A percentile compares a stretch with the other conserved stretches of the same genome.
Conservation (phyloP, 2,797 vertebrate genomes). For the Myotis pilosus region DNA sequence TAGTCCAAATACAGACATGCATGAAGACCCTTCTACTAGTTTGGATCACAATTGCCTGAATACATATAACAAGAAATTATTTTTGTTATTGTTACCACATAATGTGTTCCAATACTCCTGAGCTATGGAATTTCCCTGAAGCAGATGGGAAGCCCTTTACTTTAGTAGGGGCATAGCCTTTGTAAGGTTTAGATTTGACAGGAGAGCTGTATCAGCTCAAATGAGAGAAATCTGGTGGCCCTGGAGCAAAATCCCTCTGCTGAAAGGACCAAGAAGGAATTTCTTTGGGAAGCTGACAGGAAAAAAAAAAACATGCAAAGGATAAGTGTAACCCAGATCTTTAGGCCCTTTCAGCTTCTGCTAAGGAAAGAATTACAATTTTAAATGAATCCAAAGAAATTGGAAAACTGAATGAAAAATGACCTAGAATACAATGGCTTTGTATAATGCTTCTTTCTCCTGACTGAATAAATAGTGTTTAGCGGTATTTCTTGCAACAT, state of each 20-base stretch:
- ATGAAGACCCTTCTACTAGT: not conserved
- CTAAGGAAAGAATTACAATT: conserved; percentile 21
- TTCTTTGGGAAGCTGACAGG: conserved; percentile 15
- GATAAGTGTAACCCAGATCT: not conserved
- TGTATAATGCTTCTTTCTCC: not conserved
- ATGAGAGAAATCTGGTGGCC: conserved; percentile 7
- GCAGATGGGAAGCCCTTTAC: conserved; percentile 60
- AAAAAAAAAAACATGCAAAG: not conserved
- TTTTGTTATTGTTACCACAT: conserved; percentile 46
- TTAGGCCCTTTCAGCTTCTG: not conserved
- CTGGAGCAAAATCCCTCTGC: not conserved
- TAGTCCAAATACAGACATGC: not conserved
- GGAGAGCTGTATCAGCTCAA: conserved; percentile 43
- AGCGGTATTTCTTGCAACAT: not conserved
- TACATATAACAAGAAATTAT: not conserved
- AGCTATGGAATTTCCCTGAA: conserved; percentile 50
- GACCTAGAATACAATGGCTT: not conserved
- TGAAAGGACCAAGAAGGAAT: not conserved
- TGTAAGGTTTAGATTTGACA: conserved; percentile 53
- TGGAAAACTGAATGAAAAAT: not conserved
- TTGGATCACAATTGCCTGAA: not conserved
- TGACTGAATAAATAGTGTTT: not conserved
- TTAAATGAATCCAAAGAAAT: conserved; percentile 29
- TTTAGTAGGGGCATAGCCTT: conserved; percentile 34
- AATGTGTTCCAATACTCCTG: not conserved